A percentile compares a stretch with the other conserved stretches of the same genome.
phyloP scores from a whole-genome alignment of 2,888 invertebrate species.

The Tetragnatha montana region DNA sequence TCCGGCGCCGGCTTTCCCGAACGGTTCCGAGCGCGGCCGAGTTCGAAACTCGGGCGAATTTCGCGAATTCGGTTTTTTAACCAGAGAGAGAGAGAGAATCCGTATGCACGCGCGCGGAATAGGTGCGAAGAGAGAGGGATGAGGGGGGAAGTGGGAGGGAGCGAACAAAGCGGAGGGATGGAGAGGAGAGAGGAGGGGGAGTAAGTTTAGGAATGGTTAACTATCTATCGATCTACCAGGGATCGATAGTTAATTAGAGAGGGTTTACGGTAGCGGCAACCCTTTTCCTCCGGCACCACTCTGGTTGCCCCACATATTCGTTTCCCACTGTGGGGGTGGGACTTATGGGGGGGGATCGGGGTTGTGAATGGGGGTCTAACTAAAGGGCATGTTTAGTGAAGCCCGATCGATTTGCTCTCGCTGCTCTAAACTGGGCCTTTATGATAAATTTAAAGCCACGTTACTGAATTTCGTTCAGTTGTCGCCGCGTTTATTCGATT shows the following conservation, averaged over 20 bases:
- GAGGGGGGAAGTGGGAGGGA: too few relatives aligned
- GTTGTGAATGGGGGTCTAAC: too few relatives aligned
- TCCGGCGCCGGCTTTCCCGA: neutral
- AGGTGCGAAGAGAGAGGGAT: neutral
- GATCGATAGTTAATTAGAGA: conserved; percentile 1
- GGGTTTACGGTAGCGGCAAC: neutral
- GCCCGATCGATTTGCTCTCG: too few relatives aligned
- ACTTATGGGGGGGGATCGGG: neutral
- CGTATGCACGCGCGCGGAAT: neutral
- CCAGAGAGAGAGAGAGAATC: neutral
- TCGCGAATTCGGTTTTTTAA: neutral
- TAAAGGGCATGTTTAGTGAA: too few relatives aligned
- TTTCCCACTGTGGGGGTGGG: neutral
- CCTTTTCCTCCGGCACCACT: neutral
- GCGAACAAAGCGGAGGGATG: too few relatives aligned
- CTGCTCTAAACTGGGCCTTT: too few relatives aligned
- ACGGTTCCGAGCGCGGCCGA: neutral
- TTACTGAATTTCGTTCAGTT: too few relatives aligned
- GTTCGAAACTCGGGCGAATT: neutral
- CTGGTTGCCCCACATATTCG: neutral
- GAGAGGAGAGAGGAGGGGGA: too few relatives aligned
- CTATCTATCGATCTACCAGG: neutral
- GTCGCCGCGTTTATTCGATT: too few relatives aligned
- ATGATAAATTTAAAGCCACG: too few relatives aligned
- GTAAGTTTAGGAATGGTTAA: neutral